Percentiles rank a stretch among this genome's conserved stretches.
phyloP scores from a whole-genome alignment of 1,140 invertebrate species.

The Eumeta japonica region DNA sequence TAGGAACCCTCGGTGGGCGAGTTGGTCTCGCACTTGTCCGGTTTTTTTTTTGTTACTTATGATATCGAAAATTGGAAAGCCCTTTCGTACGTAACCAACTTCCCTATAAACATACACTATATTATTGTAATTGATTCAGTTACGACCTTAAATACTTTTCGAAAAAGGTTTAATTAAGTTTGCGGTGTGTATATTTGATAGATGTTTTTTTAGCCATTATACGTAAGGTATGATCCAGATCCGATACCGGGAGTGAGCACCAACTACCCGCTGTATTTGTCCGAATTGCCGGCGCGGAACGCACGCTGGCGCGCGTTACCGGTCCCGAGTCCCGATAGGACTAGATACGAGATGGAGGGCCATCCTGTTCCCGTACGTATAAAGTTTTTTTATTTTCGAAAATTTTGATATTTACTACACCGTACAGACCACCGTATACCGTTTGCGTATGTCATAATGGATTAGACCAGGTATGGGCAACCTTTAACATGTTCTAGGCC shows the following conservation, averaged over 20 bases:
- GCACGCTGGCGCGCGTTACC: constrained; percentile 43
- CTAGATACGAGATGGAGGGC: constrained; percentile 42
- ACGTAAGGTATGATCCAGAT: constrained; percentile 41
- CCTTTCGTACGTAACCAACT: too few species aligned
- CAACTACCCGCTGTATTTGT: constrained; percentile 36
- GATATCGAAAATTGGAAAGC: too few species aligned
- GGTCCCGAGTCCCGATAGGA: constrained; percentile 25
- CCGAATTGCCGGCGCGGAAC: constrained; percentile 39
- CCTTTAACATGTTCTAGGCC: not conserved
- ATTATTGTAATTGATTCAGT: too few species aligned
- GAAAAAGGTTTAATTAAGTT: too few species aligned
- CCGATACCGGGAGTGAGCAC: constrained; percentile 37
- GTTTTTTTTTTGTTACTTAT: too few species aligned
- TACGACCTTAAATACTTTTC: too few species aligned
- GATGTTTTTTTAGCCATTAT: constrained; percentile 43
- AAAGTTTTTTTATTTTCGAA: not conserved
- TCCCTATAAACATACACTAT: too few species aligned
- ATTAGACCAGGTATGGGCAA: not conserved
- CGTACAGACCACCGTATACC: not conserved
- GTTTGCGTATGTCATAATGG: not conserved
- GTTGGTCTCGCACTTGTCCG: too few species aligned
- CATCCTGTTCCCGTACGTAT: constrained; percentile 23
- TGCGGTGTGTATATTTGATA: too few species aligned
- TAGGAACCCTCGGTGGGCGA: too few species aligned
- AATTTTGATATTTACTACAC: not conserved